Base-by-base conservation (phyloP, 2,888 invertebrate species). In the Ophraella communa region DNA sequence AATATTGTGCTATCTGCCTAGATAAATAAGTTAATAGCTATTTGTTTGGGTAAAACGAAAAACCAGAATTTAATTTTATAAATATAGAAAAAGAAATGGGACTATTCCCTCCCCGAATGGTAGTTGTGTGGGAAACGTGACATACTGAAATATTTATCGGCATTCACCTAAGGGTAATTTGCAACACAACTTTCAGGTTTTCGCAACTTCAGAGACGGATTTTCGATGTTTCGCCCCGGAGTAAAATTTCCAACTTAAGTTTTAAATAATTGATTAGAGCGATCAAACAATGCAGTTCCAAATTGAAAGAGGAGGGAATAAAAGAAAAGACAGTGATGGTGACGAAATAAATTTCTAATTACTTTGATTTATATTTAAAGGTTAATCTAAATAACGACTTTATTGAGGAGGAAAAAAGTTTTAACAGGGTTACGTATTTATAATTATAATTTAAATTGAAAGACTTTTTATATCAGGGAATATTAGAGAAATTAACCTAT, bases 111-210 rank as follows among this genome's bases (percentile, higher is more conserved):
- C n/a, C 20, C 45, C 7, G 23, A 54, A 21, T 44, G 23, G 17
- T 20, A 42, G 35, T 55, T 42, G 42, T 42, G 30, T 42, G 55
- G 11, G 42, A 55, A 55, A 23, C 42, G 42, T 55, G 55, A 55
- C 55, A 55, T 23, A 24, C 27, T 55, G 42, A 44, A 55, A 55
- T 55, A 55, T 55, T 55, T 42, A 55, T 42, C 27, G 39, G 39
- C 39, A 42, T 55, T 42, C 10, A 42, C 17, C 27, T 24, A 14
- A 55, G 55, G 30, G 44, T 24, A 17, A 42, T 27, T 55, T 42
- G 7, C 17, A 55, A 55, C 42, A 27, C 42, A 42, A 54, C 54
- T 55, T 55, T 55, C 42, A 24, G 30, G 27, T 55, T 23, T 14
- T 55, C 42, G 4, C 18, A 17, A 55, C 55, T 27, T 27, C 11